These are phyloP conservation scores for Rhipidura dahli DNA, from an alignment of 2,113 vertebrate genomes.

Conservation along the genomic window DNA sequence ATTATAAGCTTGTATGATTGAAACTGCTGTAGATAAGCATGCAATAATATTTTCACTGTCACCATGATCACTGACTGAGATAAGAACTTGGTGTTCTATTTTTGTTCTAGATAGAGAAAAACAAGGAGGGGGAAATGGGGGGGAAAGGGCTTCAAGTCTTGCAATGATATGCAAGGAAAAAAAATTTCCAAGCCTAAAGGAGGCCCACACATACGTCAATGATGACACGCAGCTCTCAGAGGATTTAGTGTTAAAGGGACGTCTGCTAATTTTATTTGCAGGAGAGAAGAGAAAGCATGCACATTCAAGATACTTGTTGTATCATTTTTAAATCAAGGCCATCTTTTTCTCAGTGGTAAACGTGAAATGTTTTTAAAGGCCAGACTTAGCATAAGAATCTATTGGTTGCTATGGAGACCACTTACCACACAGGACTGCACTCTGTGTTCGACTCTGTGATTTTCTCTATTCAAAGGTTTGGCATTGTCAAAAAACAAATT, in stretches of 20 bases:
- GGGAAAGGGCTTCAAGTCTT: conserved; percentile 35
- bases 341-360: conserved; percentile 83
- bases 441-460: conserved; percentile 79
- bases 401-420: conserved; percentile 86
- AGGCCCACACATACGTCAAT: conserved; percentile 34
- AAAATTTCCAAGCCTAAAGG: conserved; percentile 6
- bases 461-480: conserved; percentile 81
- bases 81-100: conserved; percentile 68
- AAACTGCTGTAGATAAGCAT: conserved; percentile 66
- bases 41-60: conserved; percentile 77
- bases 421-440: conserved; percentile 82
- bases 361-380: conserved; percentile 89
- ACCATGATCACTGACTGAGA: conserved; percentile 72
- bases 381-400: conserved; percentile 87
- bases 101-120: conserved; percentile 59
- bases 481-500: conserved; percentile 82
- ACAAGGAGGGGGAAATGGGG: conserved; percentile 44
- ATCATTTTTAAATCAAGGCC: conserved; percentile 86
- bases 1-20: conserved; percentile 64
- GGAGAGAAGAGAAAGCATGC: conserved; percentile 66
- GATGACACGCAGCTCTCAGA: conserved; percentile 51
- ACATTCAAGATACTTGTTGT: conserved; percentile 75
- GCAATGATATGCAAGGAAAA: conserved; percentile 38
- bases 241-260: conserved; percentile 46
- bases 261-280: conserved; percentile 78